These are phyloP conservation scores for Platypus cylindrus DNA, from an alignment of 2,888 invertebrate species.

Conservation along the genomic window DNA sequence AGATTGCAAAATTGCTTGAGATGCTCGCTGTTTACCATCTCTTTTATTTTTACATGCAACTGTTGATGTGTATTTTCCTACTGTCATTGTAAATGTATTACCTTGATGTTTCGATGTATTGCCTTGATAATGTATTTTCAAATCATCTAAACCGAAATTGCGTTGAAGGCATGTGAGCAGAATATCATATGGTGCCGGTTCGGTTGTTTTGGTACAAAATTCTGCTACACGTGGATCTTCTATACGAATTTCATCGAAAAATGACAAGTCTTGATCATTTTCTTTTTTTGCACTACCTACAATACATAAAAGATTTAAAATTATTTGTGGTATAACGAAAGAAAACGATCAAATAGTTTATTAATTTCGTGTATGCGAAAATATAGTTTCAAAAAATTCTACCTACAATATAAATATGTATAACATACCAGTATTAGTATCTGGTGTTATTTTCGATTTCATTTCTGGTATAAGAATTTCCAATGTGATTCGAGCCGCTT, in stretches of 20 bases:
- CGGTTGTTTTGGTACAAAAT: slow-evolving; percentile 91
- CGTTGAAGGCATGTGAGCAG: slow-evolving; percentile 82
- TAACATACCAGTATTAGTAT: slow-evolving; percentile 35
- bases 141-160: slow-evolving; percentile 84
- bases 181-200: slow-evolving; percentile 89
- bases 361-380: background rate
- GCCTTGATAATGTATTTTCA: slow-evolving; percentile 68
- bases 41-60: slow-evolving; percentile 93
- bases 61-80: slow-evolving; percentile 61
- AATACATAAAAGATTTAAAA: slow-evolving; percentile 5
- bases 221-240: slow-evolving; percentile 90
- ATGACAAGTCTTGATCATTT: slow-evolving; percentile 45
- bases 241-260: slow-evolving; percentile 86
- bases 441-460: slow-evolving; percentile 64
- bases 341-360: background rate
- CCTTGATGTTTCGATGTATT: slow-evolving; percentile 80
- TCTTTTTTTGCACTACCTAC: slow-evolving; percentile 33
- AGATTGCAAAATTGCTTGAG: slow-evolving; percentile 84
- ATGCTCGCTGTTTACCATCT: slow-evolving; percentile 91
- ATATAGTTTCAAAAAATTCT: too few relatives aligned
- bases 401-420: background rate
- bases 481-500: slow-evolving; percentile 79
- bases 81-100: slow-evolving; percentile 88
- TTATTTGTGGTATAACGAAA: background rate
- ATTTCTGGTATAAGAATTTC: slow-evolving; percentile 89